Percentiles rank a stretch among this genome's conserved stretches.
phyloP scores from a whole-genome alignment of 2,888 invertebrate species.

The Darwinula stevensoni region DNA sequence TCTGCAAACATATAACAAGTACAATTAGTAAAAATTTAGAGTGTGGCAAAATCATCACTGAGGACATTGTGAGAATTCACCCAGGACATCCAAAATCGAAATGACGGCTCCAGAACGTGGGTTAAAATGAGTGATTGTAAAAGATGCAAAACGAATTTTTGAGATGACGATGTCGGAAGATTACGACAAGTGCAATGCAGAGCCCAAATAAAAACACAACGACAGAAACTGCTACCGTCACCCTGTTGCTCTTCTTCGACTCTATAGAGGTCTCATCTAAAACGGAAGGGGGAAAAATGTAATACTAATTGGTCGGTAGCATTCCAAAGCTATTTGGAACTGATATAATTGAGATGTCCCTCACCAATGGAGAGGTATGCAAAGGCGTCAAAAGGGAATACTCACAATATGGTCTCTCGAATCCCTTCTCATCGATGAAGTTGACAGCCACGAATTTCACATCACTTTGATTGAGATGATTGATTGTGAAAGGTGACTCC shows the following conservation, averaged over 20 bases:
- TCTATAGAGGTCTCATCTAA: no score
- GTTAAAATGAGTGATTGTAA: conserved; percentile 57
- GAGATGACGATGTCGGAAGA: conserved; percentile 35
- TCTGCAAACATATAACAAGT: conserved; percentile 20
- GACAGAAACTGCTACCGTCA: conserved; percentile 24
- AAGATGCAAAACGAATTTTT: conserved; percentile 46
- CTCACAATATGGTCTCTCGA: conserved; percentile 10
- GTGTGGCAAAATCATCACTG: conserved; percentile 3
- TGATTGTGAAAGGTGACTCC: conserved; percentile 8
- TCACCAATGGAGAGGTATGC: no score
- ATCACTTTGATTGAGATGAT: conserved; percentile 9
- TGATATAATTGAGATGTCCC: no score
- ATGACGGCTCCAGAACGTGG: conserved; percentile 59
- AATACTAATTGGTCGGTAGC: no score
- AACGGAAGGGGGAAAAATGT: no score
- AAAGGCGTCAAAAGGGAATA: conserved; percentile 9
- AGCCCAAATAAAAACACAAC: conserved; percentile 24
- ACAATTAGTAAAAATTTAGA: neutral
- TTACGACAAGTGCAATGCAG: conserved; percentile 28
- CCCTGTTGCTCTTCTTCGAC: conserved; percentile 14
- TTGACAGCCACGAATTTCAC: conserved; percentile 13
- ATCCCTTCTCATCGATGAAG: conserved; percentile 13
- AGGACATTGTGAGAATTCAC: conserved; percentile 18
- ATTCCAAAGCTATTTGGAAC: no score
- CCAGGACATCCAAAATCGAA: conserved; percentile 29